Percentiles rank a stretch among this genome's conserved stretches.
Evolutionary conservation across 2,113 vertebrate species (phyloP).

Genomic region (Seriola rivoliana): DNA sequence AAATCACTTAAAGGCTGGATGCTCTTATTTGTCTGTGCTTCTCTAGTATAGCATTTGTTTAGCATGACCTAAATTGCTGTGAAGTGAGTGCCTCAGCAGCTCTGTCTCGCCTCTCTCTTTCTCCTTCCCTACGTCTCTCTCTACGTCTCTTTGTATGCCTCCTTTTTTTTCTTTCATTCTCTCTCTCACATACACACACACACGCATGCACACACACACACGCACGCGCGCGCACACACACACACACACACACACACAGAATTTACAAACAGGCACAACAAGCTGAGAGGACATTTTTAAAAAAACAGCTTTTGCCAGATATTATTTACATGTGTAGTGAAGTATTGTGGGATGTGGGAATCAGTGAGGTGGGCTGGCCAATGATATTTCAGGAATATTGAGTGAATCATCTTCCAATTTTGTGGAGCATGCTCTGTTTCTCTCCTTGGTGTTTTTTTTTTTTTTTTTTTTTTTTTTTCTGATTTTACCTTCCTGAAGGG

Average conservation of each 20-base stretch:
- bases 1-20: conserved; percentile 45
- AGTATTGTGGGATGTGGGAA: conserved; percentile 55
- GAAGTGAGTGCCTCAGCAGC: conserved; percentile 81
- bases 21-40: conserved; percentile 62
- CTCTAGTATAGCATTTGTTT: conserved; percentile 77
- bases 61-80: conserved; percentile 82
- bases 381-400: conserved; percentile 52
- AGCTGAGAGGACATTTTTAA: conserved; percentile 62
- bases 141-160: conserved; percentile 49
- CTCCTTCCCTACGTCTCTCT: conserved; percentile 41
- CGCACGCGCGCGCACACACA: neutral
- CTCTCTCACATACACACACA: conserved; percentile 13
- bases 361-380: conserved; percentile 54
- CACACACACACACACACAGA: conserved; percentile 13
- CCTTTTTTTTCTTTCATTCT: conserved; percentile 37
- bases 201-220: neutral
- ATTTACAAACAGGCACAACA: conserved; percentile 57
- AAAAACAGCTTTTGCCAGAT: conserved; percentile 46
- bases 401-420: conserved; percentile 61
- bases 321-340: conserved; percentile 51
- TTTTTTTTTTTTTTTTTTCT: conserved; percentile 1
- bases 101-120: conserved; percentile 71
- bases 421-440: conserved; percentile 39
- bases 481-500: conserved; percentile 39
- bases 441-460: conserved; percentile 7